Percentiles rank a stretch among this genome's conserved stretches.
phyloP scores from a whole-genome alignment of 1,140 invertebrate genomes.

The Tetramorium parvispinum region DNA sequence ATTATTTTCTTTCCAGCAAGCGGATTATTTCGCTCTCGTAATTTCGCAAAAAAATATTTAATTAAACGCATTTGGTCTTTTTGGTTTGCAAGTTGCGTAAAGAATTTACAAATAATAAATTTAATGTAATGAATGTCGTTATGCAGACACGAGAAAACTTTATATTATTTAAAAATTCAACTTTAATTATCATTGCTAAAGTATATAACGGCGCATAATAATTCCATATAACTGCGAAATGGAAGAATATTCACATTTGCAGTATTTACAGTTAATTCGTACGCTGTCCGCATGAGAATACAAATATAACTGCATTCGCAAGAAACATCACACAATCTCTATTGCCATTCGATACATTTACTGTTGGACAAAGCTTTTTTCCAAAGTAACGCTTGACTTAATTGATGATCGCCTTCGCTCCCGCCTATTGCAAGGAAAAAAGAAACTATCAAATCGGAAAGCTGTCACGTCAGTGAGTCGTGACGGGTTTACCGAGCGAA shows the following conservation, averaged over 20 bases:
- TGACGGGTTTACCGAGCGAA: conserved; percentile 48
- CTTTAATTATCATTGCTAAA: not conserved
- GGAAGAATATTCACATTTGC: not conserved
- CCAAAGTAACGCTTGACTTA: conserved; percentile 4
- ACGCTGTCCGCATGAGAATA: conserved; percentile 67
- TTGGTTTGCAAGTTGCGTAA: not conserved
- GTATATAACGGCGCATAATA: not conserved
- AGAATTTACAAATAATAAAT: not conserved
- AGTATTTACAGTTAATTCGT: not conserved
- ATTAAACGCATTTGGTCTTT: not conserved
- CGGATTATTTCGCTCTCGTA: not conserved
- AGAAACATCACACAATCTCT: not conserved
- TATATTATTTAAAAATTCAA: not conserved
- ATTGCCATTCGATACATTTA: not conserved
- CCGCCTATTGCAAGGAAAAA: conserved; percentile 1
- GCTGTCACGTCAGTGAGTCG: conserved; percentile 48
- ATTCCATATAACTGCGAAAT: not conserved
- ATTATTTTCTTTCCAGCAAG: not conserved
- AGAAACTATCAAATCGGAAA: conserved; percentile 13
- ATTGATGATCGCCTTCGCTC: conserved; percentile 24
- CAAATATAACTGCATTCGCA: not conserved
- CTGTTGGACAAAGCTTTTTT: not conserved
- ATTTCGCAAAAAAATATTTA: not conserved
- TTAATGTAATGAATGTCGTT: not conserved
- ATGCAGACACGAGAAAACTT: not conserved